Conservation (phyloP, 1,140 invertebrate genomes). For the Samia ricini region DNA sequence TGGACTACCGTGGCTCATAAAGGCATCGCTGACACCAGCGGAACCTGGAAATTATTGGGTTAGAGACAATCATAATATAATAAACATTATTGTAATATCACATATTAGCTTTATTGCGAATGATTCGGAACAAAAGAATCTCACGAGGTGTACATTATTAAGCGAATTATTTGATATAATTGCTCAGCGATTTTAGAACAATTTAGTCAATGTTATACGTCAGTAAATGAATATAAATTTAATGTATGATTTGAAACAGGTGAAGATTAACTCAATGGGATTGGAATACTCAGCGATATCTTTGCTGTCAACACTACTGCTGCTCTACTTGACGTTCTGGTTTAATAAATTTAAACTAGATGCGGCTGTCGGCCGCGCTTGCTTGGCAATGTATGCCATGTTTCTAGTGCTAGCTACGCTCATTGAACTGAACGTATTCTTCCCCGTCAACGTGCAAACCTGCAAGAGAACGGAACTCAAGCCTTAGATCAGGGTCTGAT, state of each 20-base stretch:
- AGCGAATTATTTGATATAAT: not conserved
- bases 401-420: conserved; percentile 91
- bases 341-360: conserved; percentile 91
- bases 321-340: conserved; percentile 88
- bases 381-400: conserved; percentile 88
- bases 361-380: conserved; percentile 87
- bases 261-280: conserved; percentile 87
- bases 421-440: conserved; percentile 94
- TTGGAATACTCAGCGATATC: conserved; percentile 91
- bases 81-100: conserved; percentile 11
- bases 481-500: conserved; percentile 39
- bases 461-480: conserved; percentile 78
- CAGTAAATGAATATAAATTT: not conserved
- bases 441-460: conserved; percentile 90
- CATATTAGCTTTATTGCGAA: conserved; percentile 14
- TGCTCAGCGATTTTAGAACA: conserved; percentile 12
- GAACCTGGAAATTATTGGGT: conserved; percentile 85
- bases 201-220: not conserved
- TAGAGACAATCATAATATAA: conserved; percentile 45
- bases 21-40: conserved; percentile 87
- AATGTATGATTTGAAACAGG: conserved; percentile 55
- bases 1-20: conserved; percentile 92
- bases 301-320: conserved; percentile 87
- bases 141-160: conserved; percentile 6
- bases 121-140: not conserved